phyloP scores from a whole-genome alignment of 1,140 invertebrate genomes.

The Trichoplusia ni region DNA sequence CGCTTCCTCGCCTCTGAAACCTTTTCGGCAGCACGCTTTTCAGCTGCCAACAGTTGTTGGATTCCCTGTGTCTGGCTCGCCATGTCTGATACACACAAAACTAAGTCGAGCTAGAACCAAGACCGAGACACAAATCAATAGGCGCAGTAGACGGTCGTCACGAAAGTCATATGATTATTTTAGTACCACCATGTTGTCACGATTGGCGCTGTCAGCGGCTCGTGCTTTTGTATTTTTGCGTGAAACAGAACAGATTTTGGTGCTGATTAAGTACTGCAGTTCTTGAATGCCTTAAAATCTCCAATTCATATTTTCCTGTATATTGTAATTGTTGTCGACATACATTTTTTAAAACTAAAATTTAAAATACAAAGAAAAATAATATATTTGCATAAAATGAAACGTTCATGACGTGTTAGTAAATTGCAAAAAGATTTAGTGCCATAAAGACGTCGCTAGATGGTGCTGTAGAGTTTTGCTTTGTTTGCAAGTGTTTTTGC shows the following conservation, averaged over 20 bases:
- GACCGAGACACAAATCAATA: conserved; percentile 77
- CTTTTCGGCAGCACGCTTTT: conserved; percentile 99
- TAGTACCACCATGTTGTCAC: conserved; percentile 72
- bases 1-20: conserved; percentile 98
- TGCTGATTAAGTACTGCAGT: too few species aligned
- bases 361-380: too few species aligned
- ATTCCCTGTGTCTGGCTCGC: conserved; percentile 99
- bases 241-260: conserved; percentile 47
- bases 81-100: conserved; percentile 87
- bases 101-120: conserved; percentile 67
- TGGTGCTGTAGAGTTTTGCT: too few species aligned
- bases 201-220: conserved; percentile 74
- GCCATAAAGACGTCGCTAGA: too few species aligned
- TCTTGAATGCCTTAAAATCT: too few species aligned
- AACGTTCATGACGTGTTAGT: too few species aligned
- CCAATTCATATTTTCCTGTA: too few species aligned
- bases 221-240: conserved; percentile 55
- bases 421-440: too few species aligned
- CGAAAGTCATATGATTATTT: conserved; percentile 80
- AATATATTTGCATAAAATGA: too few species aligned
- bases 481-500: too few species aligned
- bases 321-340: too few species aligned
- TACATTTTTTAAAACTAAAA: too few species aligned
- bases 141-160: conserved; percentile 55
- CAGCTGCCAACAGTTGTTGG: conserved; percentile 97